phyloP scores from a whole-genome alignment of 2,888 invertebrate genomes.

The Dynastes hyllus region DNA sequence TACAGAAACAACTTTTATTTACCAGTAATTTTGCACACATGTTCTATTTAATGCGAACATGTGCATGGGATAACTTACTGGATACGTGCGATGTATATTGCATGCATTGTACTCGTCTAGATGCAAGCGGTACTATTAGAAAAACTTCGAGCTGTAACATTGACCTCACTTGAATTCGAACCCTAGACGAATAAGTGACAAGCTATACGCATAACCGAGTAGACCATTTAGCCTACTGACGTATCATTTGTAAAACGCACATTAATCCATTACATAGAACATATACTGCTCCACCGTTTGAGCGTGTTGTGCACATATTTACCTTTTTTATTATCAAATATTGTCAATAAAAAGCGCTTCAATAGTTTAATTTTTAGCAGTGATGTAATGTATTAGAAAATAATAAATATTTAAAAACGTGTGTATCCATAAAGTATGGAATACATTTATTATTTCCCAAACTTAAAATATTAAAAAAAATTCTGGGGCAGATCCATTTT shows the following conservation, averaged over 20 bases:
- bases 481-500: no score
- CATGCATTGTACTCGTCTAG: not conserved
- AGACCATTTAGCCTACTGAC: not conserved
- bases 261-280: slow-evolving; percentile 13
- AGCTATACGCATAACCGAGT: slow-evolving; percentile 11
- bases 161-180: slow-evolving; percentile 21
- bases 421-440: no score
- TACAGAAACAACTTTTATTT: slow-evolving; percentile 58
- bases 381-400: no score
- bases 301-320: not conserved
- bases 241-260: slow-evolving; percentile 14
- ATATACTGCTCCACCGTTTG: not conserved
- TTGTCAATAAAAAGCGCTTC: not conserved
- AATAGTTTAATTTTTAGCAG: no score
- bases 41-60: slow-evolving; percentile 33
- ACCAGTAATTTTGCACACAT: slow-evolving; percentile 61
- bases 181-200: slow-evolving; percentile 37
- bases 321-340: not conserved
- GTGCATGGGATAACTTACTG: slow-evolving; percentile 49
- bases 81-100: slow-evolving; percentile 2
- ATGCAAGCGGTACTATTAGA: not conserved
- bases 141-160: slow-evolving; percentile 12
- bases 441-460: no score
- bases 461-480: no score
- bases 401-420: no score